Conservation (phyloP, 2,888 invertebrate species). For the Aspidapion aeneum region DNA sequence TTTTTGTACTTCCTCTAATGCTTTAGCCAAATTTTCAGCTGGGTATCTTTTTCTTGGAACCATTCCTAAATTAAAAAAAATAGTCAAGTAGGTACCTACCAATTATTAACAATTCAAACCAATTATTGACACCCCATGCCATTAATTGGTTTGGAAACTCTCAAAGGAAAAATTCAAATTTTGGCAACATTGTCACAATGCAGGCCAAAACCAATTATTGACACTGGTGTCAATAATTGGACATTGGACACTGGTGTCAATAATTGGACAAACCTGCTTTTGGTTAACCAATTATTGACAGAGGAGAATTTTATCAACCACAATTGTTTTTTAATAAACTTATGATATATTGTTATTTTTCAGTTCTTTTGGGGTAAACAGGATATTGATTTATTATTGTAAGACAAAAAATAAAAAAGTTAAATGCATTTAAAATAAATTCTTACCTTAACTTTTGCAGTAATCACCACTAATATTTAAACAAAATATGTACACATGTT, state of each 20-base stretch:
- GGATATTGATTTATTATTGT: background rate
- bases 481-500: background rate
- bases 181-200: background rate
- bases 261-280: background rate
- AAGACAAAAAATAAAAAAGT: background rate
- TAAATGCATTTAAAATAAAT: background rate
- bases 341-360: background rate
- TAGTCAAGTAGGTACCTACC: background rate
- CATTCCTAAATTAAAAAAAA: background rate
- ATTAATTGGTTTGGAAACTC: background rate
- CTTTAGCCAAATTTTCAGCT: background rate
- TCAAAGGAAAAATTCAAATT: background rate
- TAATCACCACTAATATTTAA: background rate
- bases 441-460: background rate
- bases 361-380: background rate
- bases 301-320: background rate
- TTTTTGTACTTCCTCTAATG: background rate
- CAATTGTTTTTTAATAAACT: background rate
- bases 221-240: background rate
- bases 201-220: no score
- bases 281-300: background rate
- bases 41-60: background rate
- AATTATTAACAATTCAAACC: background rate
- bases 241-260: no score
- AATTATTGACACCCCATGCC: background rate